phyloP scores from a whole-genome alignment of 2,797 vertebrate species.

The Diplodus puntazzo region DNA sequence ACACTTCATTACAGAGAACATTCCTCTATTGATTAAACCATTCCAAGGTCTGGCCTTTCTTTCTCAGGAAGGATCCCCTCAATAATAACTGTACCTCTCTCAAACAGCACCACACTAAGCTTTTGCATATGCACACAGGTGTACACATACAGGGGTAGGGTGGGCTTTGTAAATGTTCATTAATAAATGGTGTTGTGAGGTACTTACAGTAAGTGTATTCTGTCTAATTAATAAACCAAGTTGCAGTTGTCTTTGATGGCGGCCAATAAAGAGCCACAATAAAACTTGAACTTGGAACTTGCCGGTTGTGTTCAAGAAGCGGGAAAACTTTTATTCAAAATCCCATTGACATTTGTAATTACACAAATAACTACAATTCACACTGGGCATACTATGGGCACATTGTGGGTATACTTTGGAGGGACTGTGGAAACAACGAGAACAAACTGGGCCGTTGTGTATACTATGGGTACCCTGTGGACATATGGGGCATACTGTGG shows the following conservation, averaged over 20 bases:
- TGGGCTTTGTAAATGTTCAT: not conserved
- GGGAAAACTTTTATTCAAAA: not conserved
- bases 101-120: slow-evolving; percentile 31
- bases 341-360: not conserved
- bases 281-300: no score
- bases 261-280: no score
- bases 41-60: slow-evolving; percentile 88
- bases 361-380: not conserved
- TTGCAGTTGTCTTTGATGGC: not conserved
- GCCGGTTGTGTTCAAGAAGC: no score
- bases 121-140: slow-evolving; percentile 17
- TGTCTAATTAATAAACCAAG: not conserved
- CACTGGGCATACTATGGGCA: no score
- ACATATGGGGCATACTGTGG: no score
- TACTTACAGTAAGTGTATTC: not conserved
- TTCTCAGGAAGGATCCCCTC: slow-evolving; percentile 81
- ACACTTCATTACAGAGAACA: slow-evolving; percentile 93
- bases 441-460: no score
- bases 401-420: no score
- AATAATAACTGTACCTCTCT: slow-evolving; percentile 71
- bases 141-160: not conserved
- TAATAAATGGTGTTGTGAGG: not conserved
- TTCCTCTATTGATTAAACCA: slow-evolving; percentile 95
- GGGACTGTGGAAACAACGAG: no score
- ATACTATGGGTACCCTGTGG: no score